Evolutionary conservation across 2,797 vertebrate species (phyloP), one percentile per base, ranked within the genome.

Genomic region (Lepus oiostolus): DNA sequence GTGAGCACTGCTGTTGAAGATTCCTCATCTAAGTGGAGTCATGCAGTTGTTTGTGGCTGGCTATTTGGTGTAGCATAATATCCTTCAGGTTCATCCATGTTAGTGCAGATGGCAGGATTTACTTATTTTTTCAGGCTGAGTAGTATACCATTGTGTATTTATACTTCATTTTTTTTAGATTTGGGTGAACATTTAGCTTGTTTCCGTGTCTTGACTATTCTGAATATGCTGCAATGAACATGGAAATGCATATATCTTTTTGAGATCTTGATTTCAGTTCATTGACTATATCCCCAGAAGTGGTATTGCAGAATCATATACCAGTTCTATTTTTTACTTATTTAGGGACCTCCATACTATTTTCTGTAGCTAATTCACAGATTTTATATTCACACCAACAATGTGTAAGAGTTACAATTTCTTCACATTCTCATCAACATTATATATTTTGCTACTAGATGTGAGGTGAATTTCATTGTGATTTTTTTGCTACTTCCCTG

Each of bases 401-500:
- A 42, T 42, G 14, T 32, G 26, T 10, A 58, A 80, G 35, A 65
- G 30, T 75, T 72, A 16, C 52, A 60, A 0, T 74, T 86, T 62
- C 35, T 86, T 70, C 22, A 70, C 70, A 70, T 76, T 7, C 10
- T 84, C 70, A 71, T 52, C 38, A 82, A 32, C 26, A 70, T 8
- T 63, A 42, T 42, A 42, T 50, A 7, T 72, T 76, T 89, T 32
- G 30, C 68, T 82, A 54, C 85, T 87, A 84, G n/a, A 5, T 84
- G 24, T 65, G n/a, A 85, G 12, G 63, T 74, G 28, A 5, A 2
- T 19, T 19, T 81, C 50, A 5, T 12, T 86, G 50, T 85, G 30
- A 35, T 21, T 67, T 91, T 68, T 28, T 74, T 92, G 91, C n/a
- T 92, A 26, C 54, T 87, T 89, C 14, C 54, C n/a, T 96, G 28